Percentiles rank a stretch among this genome's conserved stretches.
Evolutionary conservation across 2,797 vertebrate species (phyloP).

Genomic region (Danio kyathit): DNA sequence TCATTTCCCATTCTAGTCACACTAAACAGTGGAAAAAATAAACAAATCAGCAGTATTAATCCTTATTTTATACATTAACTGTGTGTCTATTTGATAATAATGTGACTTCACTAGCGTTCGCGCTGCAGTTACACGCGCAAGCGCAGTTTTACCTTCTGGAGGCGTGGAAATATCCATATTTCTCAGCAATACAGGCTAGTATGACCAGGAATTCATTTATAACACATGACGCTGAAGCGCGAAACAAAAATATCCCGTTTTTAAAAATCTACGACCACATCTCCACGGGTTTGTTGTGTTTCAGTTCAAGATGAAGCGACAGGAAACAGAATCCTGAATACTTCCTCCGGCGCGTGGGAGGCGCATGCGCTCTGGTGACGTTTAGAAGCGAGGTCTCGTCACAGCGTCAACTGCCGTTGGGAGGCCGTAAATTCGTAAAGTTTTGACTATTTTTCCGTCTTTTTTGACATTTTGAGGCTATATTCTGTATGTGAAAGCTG

Average conservation of each 20-base stretch:
- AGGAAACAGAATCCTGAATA: constrained; percentile 17
- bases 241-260: neutral
- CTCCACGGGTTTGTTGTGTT: neutral
- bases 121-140: neutral
- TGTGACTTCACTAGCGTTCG: neutral
- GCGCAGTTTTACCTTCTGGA: constrained; percentile 75
- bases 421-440: neutral
- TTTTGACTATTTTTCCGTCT: too few relatives aligned
- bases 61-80: neutral
- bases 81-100: neutral
- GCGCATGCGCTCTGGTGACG: neutral
- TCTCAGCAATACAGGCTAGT: neutral
- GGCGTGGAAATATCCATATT: constrained; percentile 77
- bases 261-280: neutral
- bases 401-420: constrained; percentile 3
- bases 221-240: too few relatives aligned
- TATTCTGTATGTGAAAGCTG: neutral
- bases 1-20: neutral
- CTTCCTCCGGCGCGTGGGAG: constrained; percentile 1
- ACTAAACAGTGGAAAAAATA: neutral
- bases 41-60: neutral
- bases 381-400: neutral
- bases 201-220: neutral
- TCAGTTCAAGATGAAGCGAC: neutral
- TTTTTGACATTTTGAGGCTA: neutral